phyloP scores from a whole-genome alignment of 2,113 vertebrate species.

The Pomatostomus ruficeps region DNA sequence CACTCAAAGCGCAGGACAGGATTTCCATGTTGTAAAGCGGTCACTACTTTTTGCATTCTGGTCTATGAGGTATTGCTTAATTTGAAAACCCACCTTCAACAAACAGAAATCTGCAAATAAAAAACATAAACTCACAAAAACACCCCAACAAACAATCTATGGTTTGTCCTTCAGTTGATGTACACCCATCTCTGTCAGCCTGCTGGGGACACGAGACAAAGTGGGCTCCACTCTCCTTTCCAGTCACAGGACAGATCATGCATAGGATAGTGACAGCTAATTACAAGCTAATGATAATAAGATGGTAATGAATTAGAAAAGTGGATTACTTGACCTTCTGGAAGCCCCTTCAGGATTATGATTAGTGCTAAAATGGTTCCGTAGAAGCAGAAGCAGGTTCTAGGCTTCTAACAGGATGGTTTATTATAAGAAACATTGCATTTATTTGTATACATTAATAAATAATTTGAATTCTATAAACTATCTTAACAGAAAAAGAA shows the following conservation, averaged over 20 bases:
- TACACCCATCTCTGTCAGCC: background rate
- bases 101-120: background rate
- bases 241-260: background rate
- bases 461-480: background rate
- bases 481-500: background rate
- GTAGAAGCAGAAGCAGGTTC: background rate
- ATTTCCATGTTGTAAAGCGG: background rate
- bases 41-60: background rate
- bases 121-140: background rate
- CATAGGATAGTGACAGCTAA: background rate
- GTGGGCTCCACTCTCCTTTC: background rate
- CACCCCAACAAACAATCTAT: fast-evolving
- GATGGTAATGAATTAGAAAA: background rate
- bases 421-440: background rate
- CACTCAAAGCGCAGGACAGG: background rate
- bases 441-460: background rate
- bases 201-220: background rate
- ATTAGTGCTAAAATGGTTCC: background rate
- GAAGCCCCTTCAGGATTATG: background rate
- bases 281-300: background rate
- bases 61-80: background rate
- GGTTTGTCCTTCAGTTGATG: background rate
- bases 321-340: background rate
- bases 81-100: background rate
- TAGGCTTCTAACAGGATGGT: background rate